Percentiles rank a stretch among this genome's conserved stretches.
Conservation (phyloP, 2,113 vertebrate species). For the Panthera uncia region DNA sequence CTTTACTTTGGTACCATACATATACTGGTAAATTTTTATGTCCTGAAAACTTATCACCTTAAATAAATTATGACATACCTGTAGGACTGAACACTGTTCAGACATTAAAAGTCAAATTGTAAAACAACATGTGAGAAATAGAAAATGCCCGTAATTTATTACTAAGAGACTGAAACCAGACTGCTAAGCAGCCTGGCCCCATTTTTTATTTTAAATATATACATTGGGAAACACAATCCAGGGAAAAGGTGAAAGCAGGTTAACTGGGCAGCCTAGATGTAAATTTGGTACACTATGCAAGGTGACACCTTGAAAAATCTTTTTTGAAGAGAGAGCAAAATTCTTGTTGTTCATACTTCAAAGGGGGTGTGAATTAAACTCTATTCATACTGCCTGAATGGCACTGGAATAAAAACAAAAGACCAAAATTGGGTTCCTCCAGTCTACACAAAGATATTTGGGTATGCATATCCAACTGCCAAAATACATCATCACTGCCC, state of each 20-base stretch:
- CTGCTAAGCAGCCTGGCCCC: background rate
- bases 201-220: background rate
- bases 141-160: background rate
- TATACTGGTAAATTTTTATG: background rate
- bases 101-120: background rate
- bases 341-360: background rate
- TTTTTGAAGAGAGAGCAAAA: background rate
- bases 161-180: background rate
- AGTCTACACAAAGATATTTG: background rate
- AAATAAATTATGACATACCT: background rate
- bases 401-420: slow-evolving; percentile 44
- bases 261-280: background rate
- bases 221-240: background rate
- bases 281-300: background rate
- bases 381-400: background rate
- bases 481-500: background rate
- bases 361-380: slow-evolving; percentile 19
- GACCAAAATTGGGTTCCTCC: background rate
- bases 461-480: background rate
- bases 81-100: background rate
- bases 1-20: background rate
- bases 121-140: background rate
- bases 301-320: background rate
- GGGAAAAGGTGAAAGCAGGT: background rate
- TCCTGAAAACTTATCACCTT: background rate